Conservation (phyloP, 2,797 vertebrate species). For the Enteromius treurensis region DNA sequence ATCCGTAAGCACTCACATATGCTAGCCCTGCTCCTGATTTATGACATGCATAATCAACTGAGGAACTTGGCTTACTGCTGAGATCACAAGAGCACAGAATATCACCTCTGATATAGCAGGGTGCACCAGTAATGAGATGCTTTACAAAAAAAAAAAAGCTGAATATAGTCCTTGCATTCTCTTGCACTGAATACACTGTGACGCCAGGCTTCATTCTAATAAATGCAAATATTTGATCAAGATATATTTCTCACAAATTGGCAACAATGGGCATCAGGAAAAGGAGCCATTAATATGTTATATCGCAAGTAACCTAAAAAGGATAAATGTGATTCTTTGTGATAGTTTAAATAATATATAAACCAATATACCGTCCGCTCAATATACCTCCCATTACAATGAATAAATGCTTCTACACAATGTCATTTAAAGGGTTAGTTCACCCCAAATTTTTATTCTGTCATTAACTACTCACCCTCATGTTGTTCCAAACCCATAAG, state of each 20-base stretch:
- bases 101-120: constrained; percentile 23
- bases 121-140: constrained; percentile 17
- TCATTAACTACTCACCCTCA: too few relatives aligned
- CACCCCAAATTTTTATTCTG: too few relatives aligned
- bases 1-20: constrained; percentile 18
- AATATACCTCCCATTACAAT: background rate
- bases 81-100: constrained; percentile 44
- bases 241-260: constrained; percentile 14
- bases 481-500: too few relatives aligned
- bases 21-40: constrained; percentile 36
- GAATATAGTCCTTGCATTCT: background rate
- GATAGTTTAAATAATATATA: constrained; percentile 39
- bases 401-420: background rate
- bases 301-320: background rate
- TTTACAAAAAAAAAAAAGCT: background rate
- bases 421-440: too few relatives aligned
- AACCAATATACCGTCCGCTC: constrained; percentile 27
- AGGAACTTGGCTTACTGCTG: constrained; percentile 44
- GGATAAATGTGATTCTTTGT: background rate
- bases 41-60: constrained; percentile 45
- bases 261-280: background rate
- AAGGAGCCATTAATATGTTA: background rate
- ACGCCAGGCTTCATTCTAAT: background rate
- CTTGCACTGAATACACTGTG: constrained; percentile 5
- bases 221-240: constrained; percentile 1